A percentile compares a stretch with the other conserved stretches of the same genome.
Conservation (phyloP, 2,797 vertebrate genomes). For the Gila robusta region DNA sequence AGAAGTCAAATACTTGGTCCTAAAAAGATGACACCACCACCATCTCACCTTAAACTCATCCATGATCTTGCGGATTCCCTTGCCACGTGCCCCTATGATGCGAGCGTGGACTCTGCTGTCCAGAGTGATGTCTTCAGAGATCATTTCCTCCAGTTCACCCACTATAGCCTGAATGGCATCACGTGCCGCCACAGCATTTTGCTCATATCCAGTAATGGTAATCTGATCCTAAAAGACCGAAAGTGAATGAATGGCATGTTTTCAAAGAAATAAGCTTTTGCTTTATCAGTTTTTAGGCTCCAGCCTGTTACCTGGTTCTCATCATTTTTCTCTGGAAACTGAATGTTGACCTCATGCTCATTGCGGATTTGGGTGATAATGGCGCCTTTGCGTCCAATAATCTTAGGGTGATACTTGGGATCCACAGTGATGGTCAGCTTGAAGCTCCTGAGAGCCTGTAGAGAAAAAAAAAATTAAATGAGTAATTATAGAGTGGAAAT, state of each 20-base stretch:
- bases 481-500: neutral
- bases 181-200: conserved; percentile 91
- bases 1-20: neutral
- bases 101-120: conserved; percentile 96
- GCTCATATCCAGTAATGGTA: conserved; percentile 96
- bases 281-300: neutral
- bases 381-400: conserved; percentile 97
- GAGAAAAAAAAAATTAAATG: neutral
- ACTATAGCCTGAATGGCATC: conserved; percentile 94
- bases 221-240: conserved; percentile 88
- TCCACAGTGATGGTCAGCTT: conserved; percentile 96
- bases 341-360: conserved; percentile 96
- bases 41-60: conserved; percentile 94
- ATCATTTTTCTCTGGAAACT: conserved; percentile 97
- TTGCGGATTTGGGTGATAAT: conserved; percentile 95
- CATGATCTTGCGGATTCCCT: conserved; percentile 98
- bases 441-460: conserved; percentile 93
- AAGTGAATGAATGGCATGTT: neutral
- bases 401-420: conserved; percentile 98
- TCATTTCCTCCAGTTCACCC: conserved; percentile 95
- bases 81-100: conserved; percentile 95
- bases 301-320: conserved; percentile 86
- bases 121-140: conserved; percentile 92
- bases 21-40: neutral
- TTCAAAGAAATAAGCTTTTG: neutral